Conservation (phyloP, 2,888 invertebrate genomes). For the Netelia virgata region DNA sequence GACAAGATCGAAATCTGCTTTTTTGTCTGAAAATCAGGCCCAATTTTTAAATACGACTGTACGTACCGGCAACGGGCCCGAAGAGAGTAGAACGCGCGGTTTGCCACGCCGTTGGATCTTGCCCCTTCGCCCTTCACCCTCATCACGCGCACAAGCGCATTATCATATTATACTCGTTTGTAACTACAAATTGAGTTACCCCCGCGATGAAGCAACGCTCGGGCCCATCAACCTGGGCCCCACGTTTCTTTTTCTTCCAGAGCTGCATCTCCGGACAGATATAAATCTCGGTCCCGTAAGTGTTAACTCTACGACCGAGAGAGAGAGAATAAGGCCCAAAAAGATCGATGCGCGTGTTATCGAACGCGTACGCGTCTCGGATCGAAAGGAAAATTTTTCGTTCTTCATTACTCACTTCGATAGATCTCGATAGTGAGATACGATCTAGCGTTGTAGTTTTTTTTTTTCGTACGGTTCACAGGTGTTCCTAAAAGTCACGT, state of each 20-base stretch:
- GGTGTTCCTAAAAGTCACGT: slow-evolving; percentile 18
- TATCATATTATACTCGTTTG: slow-evolving; percentile 84
- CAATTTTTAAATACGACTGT: background rate
- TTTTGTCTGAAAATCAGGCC: background rate
- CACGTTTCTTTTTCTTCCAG: slow-evolving; percentile 15
- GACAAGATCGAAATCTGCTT: background rate
- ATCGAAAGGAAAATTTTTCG: slow-evolving; percentile 67
- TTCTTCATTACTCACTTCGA: slow-evolving; percentile 60
- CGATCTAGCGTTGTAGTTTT: background rate
- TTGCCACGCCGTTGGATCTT: slow-evolving; percentile 37
- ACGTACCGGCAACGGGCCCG: background rate
- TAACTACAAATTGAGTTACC: slow-evolving; percentile 84
- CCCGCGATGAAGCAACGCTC: slow-evolving; percentile 76
- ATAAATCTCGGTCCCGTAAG: slow-evolving; percentile 70
- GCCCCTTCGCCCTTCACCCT: slow-evolving; percentile 39
- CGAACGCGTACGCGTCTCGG: slow-evolving; percentile 42
- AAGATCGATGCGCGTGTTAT: slow-evolving; percentile 42
- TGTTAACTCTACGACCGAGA: slow-evolving; percentile 24
- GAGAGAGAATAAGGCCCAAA: background rate
- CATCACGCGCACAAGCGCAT: slow-evolving; percentile 71
- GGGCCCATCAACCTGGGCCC: slow-evolving; percentile 57
- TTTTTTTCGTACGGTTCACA: slow-evolving; percentile 9
- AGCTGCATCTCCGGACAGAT: slow-evolving; percentile 63
- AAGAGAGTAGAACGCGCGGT: slow-evolving; percentile 5
- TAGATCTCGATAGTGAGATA: slow-evolving; percentile 35